Evolutionary conservation across 1,140 invertebrate species (phyloP).

Genomic region (Cydia fagiglandana): DNA sequence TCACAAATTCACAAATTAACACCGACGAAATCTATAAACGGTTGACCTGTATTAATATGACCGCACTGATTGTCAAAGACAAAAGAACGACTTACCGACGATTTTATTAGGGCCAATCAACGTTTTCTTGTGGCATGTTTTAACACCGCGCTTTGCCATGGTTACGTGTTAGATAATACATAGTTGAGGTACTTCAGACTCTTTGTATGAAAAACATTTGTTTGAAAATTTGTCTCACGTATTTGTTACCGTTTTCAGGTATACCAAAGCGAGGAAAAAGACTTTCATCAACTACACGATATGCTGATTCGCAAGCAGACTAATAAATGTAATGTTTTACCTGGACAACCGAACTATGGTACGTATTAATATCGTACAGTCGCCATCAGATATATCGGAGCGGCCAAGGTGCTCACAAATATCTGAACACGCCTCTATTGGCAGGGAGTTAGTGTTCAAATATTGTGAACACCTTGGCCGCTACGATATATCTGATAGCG

Average conservation of each 20-base stretch:
- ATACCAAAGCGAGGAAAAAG: conserved; percentile 93
- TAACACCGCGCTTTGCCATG: too few relatives aligned
- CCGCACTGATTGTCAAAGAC: conserved; percentile 9
- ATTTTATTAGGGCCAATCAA: not conserved
- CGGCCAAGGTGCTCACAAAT: too few relatives aligned
- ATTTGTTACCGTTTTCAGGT: conserved; percentile 78
- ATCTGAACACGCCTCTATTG: too few relatives aligned
- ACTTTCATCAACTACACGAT: conserved; percentile 94
- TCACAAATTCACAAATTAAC: not conserved
- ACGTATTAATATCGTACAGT: too few relatives aligned
- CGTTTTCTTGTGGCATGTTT: not conserved
- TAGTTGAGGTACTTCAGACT: too few relatives aligned
- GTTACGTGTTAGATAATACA: too few relatives aligned
- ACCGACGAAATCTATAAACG: not conserved
- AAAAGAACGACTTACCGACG: not conserved
- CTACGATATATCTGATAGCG: too few relatives aligned
- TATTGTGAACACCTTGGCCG: too few relatives aligned
- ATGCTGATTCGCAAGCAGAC: conserved; percentile 90
- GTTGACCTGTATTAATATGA: not conserved
- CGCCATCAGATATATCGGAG: too few relatives aligned
- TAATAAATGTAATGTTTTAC: conserved; percentile 89
- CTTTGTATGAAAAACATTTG: not conserved
- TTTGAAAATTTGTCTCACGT: not conserved
- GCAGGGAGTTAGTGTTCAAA: too few relatives aligned
- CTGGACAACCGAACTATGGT: conserved; percentile 87